Percentiles rank a stretch among this genome's conserved stretches.
phyloP scores from a whole-genome alignment of 2,113 vertebrate species.

The Festucalex cinctus region DNA sequence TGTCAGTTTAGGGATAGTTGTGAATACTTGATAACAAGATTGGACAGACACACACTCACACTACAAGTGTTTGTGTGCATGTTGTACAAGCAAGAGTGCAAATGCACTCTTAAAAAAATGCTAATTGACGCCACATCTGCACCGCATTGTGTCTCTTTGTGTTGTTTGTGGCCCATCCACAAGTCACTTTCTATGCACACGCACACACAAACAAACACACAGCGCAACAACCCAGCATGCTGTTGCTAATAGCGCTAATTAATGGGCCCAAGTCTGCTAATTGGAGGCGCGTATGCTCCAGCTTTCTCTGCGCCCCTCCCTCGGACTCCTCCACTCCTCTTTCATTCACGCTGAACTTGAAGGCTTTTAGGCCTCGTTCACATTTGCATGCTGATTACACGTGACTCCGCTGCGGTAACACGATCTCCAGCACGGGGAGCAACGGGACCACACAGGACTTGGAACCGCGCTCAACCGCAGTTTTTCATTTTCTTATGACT shows the following conservation, averaged over 20 bases:
- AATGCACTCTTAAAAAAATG: conserved; percentile 49
- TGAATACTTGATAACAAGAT: neutral
- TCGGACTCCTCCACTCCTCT: conserved; percentile 40
- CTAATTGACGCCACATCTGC: conserved; percentile 60
- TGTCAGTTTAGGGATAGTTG: neutral
- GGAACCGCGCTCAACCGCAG: neutral
- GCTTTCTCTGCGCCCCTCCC: conserved; percentile 32
- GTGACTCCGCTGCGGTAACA: conserved; percentile 31
- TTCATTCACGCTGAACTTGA: conserved; percentile 47
- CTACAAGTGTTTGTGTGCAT: neutral
- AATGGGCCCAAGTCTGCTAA: conserved; percentile 71
- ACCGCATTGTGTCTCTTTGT: conserved; percentile 23
- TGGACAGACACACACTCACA: neutral
- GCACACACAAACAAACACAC: conserved; percentile 31
- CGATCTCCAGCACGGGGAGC: conserved; percentile 16
- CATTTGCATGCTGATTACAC: conserved; percentile 52
- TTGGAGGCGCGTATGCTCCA: conserved; percentile 64
- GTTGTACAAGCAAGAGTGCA: conserved; percentile 20
- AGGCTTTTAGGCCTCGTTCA: conserved; percentile 48
- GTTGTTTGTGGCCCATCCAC: conserved; percentile 46
- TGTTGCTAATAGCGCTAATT: conserved; percentile 68
- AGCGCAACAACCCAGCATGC: conserved; percentile 44
- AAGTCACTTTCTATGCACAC: conserved; percentile 50
- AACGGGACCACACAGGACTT: conserved; percentile 2
- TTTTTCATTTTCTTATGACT: neutral